Percentiles rank a stretch among this genome's conserved stretches.
These are phyloP conservation scores for Cyclina sinensis DNA, from an alignment of 1,140 invertebrate genomes.

Conservation along the genomic window DNA sequence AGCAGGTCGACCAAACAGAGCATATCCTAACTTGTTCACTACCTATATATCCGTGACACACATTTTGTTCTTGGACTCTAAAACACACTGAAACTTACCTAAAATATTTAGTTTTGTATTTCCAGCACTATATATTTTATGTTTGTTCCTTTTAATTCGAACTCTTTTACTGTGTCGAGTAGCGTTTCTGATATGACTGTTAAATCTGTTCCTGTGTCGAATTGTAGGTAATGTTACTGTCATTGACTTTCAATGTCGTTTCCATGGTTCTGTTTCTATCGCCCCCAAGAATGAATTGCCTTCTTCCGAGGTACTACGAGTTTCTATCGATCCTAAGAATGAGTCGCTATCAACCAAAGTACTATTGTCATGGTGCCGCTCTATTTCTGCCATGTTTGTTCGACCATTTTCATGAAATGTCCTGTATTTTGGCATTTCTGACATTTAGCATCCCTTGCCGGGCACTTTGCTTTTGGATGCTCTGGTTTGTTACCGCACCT, in stretches of 20 bases:
- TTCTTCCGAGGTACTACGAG: not conserved
- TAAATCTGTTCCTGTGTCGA: conserved; percentile 49
- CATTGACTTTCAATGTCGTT: too few species aligned
- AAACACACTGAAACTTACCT: not conserved
- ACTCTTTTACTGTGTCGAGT: not conserved
- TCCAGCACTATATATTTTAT: conserved; percentile 25
- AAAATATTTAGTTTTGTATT: conserved; percentile 18
- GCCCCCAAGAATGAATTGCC: not conserved
- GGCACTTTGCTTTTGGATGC: not conserved
- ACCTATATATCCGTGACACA: not conserved
- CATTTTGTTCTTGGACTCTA: not conserved
- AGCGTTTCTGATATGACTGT: not conserved
- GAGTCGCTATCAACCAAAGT: not conserved
- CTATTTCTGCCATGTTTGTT: not conserved
- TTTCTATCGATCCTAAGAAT: not conserved
- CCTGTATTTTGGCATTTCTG: not conserved
- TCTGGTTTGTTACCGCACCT: not conserved
- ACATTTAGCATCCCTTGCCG: not conserved
- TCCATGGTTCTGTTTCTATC: not conserved
- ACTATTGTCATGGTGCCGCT: too few species aligned
- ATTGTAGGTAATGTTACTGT: not conserved
- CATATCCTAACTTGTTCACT: not conserved
- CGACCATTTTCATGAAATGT: not conserved
- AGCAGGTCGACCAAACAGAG: not conserved
- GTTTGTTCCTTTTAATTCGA: not conserved